Base-by-base conservation (phyloP, 2,113 vertebrate species). In the Takifugu flavidus region DNA sequence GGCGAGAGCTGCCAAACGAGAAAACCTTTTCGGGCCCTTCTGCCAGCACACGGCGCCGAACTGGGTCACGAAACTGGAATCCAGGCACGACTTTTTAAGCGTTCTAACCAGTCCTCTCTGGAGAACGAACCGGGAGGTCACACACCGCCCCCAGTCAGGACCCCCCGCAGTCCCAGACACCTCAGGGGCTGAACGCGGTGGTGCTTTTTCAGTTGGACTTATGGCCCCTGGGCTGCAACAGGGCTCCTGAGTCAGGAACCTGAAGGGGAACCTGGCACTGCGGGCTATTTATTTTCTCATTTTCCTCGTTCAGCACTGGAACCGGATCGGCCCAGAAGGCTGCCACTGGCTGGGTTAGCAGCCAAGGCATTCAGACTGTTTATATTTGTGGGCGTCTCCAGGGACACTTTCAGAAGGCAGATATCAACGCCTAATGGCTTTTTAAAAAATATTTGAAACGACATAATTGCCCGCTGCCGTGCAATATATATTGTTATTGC, bases 11-110 rank as follows among this genome's bases (percentile, higher is more conserved):
- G 67, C 74, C 82, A 79, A 67, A 72, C 2, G 52, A 73, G 70
- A 79, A 47, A 47, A 79, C 53, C 65, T 67, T 84, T 74, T 72
- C 11, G 49, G 79, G 71, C 71, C 65, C 31, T 25, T 82, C 77
- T 77, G 78, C 78, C 80, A 84, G 72, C 71, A 43, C 53, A 44
- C 44, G 67, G 72, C 59, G 57, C 61, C 58, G 79, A 89, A 87
- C 72, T 87, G 85, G 86, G 85, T 88, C 87, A 85, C 59, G 79
- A 83, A 90, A 84, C 74, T 73, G 72, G 87, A 89, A 79, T 76
- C 83, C 61, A 74, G 64, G 74, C 74, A 29, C n/a, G 42, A 59
- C 56, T 74, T 56, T 20, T 76, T 72, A 63, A 56, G 55, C 46
- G 61, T 67, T 82, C 59, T 42, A 80, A 72, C 62, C 62, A 43